These are phyloP conservation scores for Azemiops feae DNA, from an alignment of 2,113 vertebrate species.

Conservation along the genomic window DNA sequence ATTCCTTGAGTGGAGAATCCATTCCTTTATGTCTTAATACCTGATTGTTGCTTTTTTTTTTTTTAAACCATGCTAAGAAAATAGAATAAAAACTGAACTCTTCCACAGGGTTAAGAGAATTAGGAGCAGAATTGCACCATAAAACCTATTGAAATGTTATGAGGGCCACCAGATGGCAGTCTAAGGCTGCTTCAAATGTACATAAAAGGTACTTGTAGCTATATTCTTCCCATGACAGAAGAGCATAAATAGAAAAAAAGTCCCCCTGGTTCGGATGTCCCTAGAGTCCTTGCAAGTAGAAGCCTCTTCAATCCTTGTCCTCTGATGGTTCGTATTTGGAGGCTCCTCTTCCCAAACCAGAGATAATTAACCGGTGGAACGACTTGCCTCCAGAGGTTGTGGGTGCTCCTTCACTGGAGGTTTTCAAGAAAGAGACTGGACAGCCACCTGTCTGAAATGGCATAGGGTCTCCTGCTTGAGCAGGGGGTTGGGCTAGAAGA, in stretches of 20 bases:
- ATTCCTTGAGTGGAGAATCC: background rate
- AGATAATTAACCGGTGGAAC: too few relatives aligned
- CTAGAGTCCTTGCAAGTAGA: too few relatives aligned
- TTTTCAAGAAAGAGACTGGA: background rate
- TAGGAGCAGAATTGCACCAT: background rate
- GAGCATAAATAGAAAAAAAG: too few relatives aligned
- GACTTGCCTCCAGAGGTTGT: too few relatives aligned
- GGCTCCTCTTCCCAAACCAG: too few relatives aligned
- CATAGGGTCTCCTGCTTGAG: background rate
- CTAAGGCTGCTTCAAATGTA: background rate
- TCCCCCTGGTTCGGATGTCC: too few relatives aligned
- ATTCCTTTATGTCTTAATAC: background rate
- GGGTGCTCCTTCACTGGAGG: too few relatives aligned
- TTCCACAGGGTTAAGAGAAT: background rate
- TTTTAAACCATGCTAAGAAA: too few relatives aligned
- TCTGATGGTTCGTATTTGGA: too few relatives aligned
- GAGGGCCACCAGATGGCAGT: constrained; percentile 5
- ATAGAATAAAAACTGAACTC: background rate
- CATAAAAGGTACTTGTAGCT: background rate
- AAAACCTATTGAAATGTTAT: background rate
- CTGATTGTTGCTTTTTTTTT: background rate
- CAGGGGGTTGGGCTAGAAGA: background rate
- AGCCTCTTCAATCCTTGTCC: too few relatives aligned
- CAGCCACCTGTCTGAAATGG: background rate
- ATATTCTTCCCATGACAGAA: background rate